A percentile compares a stretch with the other conserved stretches of the same genome.
Conservation (phyloP, 2,888 invertebrate genomes). For the Drosophila pseudotalamancana region DNA sequence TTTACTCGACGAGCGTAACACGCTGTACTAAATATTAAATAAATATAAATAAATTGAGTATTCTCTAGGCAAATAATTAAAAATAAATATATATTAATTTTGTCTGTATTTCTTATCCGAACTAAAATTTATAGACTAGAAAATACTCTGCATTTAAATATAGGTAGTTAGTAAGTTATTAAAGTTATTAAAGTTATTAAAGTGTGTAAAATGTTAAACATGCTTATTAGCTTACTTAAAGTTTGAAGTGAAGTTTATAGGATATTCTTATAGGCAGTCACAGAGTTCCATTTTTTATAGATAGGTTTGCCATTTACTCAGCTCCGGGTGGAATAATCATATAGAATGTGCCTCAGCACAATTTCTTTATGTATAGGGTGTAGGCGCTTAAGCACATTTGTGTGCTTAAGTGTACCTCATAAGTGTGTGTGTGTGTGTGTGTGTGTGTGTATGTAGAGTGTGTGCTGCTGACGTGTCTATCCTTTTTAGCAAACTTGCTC, state of each 20-base stretch:
- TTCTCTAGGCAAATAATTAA: no score
- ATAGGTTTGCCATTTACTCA: neutral
- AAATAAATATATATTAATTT: no score
- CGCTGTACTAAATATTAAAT: neutral
- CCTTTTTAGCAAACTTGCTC: slow-evolving; percentile 74
- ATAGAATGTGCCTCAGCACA: neutral
- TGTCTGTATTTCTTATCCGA: no score
- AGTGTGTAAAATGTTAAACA: no score
- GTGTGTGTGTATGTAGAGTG: slow-evolving; percentile 14
- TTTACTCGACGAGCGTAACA: slow-evolving; percentile 2
- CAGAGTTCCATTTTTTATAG: no score
- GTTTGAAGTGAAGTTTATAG: no score
- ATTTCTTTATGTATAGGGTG: slow-evolving; percentile 9
- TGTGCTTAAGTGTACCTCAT: slow-evolving; percentile 16
- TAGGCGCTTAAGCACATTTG: slow-evolving; percentile 22
- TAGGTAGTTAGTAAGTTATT: no score
- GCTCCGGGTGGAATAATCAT: neutral
- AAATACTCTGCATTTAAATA: no score
- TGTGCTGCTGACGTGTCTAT: slow-evolving; percentile 62
- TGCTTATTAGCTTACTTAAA: no score
- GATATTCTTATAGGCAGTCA: no score
- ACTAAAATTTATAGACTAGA: no score
- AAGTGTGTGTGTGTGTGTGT: neutral
- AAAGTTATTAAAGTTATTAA: no score
- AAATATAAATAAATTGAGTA: neutral